Percentiles rank a stretch among this genome's conserved stretches.
Conservation (phyloP, 1,140 invertebrate species). For the Rhopalosiphum maidis region DNA sequence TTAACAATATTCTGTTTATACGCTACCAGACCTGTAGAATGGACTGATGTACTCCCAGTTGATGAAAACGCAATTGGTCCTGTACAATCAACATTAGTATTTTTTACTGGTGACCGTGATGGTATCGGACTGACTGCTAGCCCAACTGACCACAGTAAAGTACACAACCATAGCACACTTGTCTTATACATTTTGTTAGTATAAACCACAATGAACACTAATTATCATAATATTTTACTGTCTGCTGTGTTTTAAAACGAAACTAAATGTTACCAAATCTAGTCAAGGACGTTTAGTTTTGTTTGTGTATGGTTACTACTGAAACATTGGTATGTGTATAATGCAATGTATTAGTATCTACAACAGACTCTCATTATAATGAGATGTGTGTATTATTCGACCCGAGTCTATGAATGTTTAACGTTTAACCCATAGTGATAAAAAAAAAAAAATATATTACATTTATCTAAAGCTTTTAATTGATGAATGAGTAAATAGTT, state of each 20-base stretch:
- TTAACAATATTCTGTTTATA: neutral
- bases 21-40: slow-evolving; percentile 14
- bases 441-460: neutral
- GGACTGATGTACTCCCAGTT: neutral
- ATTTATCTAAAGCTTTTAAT: slow-evolving; percentile 1
- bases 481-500: neutral
- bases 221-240: neutral
- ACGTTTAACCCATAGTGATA: neutral
- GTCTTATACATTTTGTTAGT: neutral
- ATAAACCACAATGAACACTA: neutral
- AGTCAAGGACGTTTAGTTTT: neutral
- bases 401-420: neutral
- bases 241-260: neutral
- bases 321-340: neutral
- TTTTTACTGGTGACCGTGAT: neutral
- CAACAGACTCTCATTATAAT: neutral
- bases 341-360: neutral
- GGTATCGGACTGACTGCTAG: neutral
- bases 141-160: neutral
- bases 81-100: neutral
- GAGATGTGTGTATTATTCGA: neutral
- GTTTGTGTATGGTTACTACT: neutral
- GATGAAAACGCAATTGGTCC: slow-evolving; percentile 14
- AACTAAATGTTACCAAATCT: neutral
- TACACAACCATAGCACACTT: neutral